These are phyloP conservation scores for Polydrusus pterygomalis DNA, from an alignment of 2,888 invertebrate species.

Conservation along the genomic window DNA sequence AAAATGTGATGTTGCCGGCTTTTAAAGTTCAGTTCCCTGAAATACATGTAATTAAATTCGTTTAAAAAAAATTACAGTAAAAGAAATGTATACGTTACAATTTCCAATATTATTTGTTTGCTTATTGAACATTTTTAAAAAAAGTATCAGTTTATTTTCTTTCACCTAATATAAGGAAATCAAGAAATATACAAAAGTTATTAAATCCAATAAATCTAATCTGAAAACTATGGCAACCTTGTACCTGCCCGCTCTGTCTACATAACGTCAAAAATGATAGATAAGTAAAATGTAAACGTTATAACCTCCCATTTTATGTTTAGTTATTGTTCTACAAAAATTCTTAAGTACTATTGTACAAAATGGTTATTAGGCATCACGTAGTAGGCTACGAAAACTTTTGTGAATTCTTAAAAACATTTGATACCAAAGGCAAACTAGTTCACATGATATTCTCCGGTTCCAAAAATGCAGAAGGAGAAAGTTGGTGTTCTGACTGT, in stretches of 20 bases:
- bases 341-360: background rate
- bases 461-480: conserved; percentile 77
- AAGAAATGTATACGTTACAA: no score
- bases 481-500: conserved; percentile 94
- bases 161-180: background rate
- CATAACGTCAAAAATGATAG: conserved; percentile 19
- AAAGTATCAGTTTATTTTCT: background rate
- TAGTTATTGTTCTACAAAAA: background rate
- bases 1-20: no score
- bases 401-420: conserved; percentile 73
- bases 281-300: conserved; percentile 1
- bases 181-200: background rate
- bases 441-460: conserved; percentile 80
- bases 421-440: conserved; percentile 71
- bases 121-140: no score
- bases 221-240: conserved; percentile 12
- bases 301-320: background rate
- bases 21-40: no score
- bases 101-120: no score
- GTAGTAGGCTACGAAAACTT: conserved; percentile 80
- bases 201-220: background rate
- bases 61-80: no score
- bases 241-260: conserved; percentile 15
- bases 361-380: conserved; percentile 47
- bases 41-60: no score